Percentiles rank a stretch among this genome's conserved stretches.
These are phyloP conservation scores for Pantelozetes paolii DNA, from an alignment of 2,888 invertebrate genomes.

Conservation along the genomic window DNA sequence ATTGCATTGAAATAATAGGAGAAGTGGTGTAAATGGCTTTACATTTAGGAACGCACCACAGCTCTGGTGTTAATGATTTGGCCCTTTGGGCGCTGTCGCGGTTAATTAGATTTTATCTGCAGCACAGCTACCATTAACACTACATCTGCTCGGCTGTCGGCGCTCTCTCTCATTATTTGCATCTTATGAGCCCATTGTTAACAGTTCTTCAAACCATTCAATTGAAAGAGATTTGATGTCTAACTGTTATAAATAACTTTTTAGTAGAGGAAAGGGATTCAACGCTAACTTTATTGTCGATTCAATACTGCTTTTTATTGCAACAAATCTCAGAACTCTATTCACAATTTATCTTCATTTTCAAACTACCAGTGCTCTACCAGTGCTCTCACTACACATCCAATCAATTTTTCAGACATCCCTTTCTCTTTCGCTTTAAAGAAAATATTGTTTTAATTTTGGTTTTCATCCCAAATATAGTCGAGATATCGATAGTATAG, in stretches of 20 bases:
- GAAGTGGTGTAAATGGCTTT: constrained; percentile 2
- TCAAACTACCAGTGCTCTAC: background rate
- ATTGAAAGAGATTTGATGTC: background rate
- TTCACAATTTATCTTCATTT: constrained; percentile 15
- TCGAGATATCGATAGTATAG: background rate
- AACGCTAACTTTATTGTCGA: background rate
- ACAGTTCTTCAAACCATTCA: background rate
- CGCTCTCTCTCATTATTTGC: background rate
- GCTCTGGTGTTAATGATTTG: constrained; percentile 16
- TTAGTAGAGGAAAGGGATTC: background rate
- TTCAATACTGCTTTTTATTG: constrained; percentile 8
- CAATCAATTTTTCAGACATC: constrained; percentile 5
- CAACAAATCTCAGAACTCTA: background rate
- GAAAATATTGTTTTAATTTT: background rate
- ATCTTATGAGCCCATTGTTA: background rate
- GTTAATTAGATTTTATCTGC: constrained; percentile 27
- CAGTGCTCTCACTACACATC: background rate
- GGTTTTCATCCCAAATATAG: background rate
- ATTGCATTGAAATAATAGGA: background rate
- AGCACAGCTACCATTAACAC: background rate
- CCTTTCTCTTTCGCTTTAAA: background rate
- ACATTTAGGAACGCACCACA: background rate
- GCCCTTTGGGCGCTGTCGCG: constrained; percentile 6
- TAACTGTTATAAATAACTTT: constrained; percentile 19
- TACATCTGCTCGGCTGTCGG: background rate